Base-by-base conservation (phyloP, 2,113 vertebrate genomes). In the Hippoglossus stenolepis region DNA sequence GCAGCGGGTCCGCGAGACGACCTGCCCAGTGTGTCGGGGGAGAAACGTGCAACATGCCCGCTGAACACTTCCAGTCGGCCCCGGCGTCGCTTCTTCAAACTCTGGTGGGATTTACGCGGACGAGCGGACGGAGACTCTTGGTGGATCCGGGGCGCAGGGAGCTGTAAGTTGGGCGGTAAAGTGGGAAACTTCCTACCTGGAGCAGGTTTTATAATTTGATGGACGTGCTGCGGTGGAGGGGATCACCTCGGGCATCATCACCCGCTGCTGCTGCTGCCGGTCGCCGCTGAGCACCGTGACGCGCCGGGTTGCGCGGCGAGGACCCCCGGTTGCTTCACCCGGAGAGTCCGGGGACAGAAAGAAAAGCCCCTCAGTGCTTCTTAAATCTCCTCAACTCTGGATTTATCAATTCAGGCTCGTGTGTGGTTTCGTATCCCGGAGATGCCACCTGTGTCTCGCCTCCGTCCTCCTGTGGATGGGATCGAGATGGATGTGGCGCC, bases 61-160 rank as follows among this genome's bases (percentile, higher is more conserved):
- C 51, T 47, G 80, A 78, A 51, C 71, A 53, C 47, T 61, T 73
- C 57, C 69, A 28, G 24, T 26, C 43, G 67, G 65, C 24, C 28
- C 31, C 59, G 49, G 54, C 63, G 60, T 73, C 45, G 62, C 49
- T 80, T 69, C 12, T 31, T 47, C 54, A 28, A 78, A 54, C 49
- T 77, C 43, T 63, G 59, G 21, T 0, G 26, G 82, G 77, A 83
- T 83, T 88, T 80, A 82, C 56, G 65, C 65, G 59, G 59, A 67
- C 20, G 18, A 58, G 65, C 67, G 57, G 72, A 57, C 63, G 23
- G 56, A 49, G 79, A 72, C 15, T 70, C 5, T 28, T 18, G 66
- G 13, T 68, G 78, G 63, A 85, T 5, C 40, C 45, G 35, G 40
- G 11, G 75, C 77, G 74, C 75, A 63, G 43, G 58, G 77, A 70